A percentile compares a stretch with the other conserved stretches of the same genome.
phyloP scores from a whole-genome alignment of 2,797 vertebrate genomes.

The Rhinoraja longicauda region DNA sequence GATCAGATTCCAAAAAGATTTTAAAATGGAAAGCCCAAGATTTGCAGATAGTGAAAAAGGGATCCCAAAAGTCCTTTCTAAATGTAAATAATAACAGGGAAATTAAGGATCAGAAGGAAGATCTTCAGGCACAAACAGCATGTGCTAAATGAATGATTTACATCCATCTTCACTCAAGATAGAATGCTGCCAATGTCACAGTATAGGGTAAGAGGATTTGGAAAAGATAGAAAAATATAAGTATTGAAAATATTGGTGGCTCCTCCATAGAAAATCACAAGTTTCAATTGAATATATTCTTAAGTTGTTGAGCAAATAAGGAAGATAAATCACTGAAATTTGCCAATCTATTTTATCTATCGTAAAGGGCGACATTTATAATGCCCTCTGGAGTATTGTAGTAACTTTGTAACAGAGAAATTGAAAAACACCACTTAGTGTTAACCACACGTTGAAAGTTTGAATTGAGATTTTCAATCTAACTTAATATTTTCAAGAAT shows the following conservation, averaged over 20 bases:
- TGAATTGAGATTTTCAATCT: slow-evolving; percentile 4
- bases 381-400: neutral
- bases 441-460: neutral
- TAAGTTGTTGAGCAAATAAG: neutral
- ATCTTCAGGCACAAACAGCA: no score
- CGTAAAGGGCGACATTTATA: neutral
- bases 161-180: no score
- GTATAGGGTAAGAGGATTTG: no score
- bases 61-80: neutral
- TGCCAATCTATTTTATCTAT: neutral
- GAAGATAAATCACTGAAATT: neutral
- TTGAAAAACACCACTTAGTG: neutral
- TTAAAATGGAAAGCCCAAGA: neutral
- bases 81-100: no score
- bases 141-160: no score
- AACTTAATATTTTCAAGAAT: neutral
- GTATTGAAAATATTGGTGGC: no score
- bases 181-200: no score
- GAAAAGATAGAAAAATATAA: no score
- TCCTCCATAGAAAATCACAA: no score
- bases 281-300: no score
- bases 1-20: neutral
- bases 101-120: no score
- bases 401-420: neutral
- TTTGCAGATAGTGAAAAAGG: neutral